Percentiles rank a stretch among this genome's conserved stretches.
Evolutionary conservation across 2,113 vertebrate species (phyloP).

Genomic region (Brienomyrus longianalis): DNA sequence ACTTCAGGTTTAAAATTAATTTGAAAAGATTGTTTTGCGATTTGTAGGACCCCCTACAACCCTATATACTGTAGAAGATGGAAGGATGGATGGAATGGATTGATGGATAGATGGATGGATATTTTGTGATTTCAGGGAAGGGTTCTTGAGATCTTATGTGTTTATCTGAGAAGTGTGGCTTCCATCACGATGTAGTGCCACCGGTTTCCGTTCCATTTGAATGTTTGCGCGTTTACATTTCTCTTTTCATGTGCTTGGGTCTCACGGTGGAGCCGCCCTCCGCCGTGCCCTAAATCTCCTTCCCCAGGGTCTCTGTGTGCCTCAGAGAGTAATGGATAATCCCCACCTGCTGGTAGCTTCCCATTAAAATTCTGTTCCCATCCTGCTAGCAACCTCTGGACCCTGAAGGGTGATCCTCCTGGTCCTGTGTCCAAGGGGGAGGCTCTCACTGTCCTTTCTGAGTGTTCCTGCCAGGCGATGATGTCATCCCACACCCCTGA

Average conservation of each 20-base stretch:
- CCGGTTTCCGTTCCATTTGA: background rate
- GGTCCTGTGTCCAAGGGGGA: background rate
- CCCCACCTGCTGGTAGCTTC: background rate
- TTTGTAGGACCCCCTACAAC: background rate
- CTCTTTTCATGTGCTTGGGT: background rate
- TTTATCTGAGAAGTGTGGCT: background rate
- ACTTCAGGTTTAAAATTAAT: background rate
- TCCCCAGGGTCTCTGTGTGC: background rate
- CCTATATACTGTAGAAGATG: background rate
- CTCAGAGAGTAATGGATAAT: constrained; percentile 5
- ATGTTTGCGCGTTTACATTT: background rate
- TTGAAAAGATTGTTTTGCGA: background rate
- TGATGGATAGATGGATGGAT: background rate
- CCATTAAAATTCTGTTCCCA: constrained; percentile 17
- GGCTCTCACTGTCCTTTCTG: background rate
- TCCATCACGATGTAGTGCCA: background rate
- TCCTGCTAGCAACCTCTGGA: constrained; percentile 3
- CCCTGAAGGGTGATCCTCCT: constrained; percentile 12
- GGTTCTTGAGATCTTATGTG: background rate
- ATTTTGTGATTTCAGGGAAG: background rate
- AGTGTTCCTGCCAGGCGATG: background rate
- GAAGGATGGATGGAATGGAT: background rate
- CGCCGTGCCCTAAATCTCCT: background rate
- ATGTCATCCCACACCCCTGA: background rate
- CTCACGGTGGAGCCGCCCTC: background rate